Evolutionary conservation across 2,888 invertebrate species (phyloP), one percentile per base, ranked within the genome.

Genomic region (Chesias legatella): DNA sequence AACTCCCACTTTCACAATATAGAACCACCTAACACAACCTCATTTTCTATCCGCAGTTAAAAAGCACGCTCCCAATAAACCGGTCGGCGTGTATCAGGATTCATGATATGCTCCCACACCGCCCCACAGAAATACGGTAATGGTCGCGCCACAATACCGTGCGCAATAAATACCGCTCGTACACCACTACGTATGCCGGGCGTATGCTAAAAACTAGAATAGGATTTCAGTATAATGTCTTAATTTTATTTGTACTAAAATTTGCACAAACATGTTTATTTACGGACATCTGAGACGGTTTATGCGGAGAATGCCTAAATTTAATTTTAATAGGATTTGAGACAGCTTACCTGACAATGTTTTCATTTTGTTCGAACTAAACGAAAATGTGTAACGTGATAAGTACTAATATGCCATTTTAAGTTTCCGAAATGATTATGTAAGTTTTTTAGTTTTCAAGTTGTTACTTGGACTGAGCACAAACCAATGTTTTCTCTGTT

Each of bases 141-240:
- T 79, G 83, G 78, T 71, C 77, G 79, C 69, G 76, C 79, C 79
- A 85, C 86, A 86, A 85, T 86, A 84, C 84, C 78, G 78, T 83
- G 78, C 73, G 72, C 82, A 75, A 85, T 88, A 88, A 88, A 86
- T 86, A 85, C 75, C 68, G 70, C 67, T 69, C 68, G 71, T 81
- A 79, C 79, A 70, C 76, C 65, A 63, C 73, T 73, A 74, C 76
- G 77, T 76, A 79, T 74, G 76, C 78, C 51, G 35, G 43, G 38
- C 43, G 45, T 51, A 51, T 48, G 37, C 40, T 45, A 37, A 33
- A 39, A 37, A 36, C 26, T 37, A 22, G 25, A 29, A 7, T n/a
- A 8, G 39, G 13, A 17, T 36, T 9, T 13, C 10, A 21, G 22
- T 8, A 30, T 11, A 13, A n/a, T 20, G 27, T 27, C 10, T 22